Conservation (phyloP, 2,113 vertebrate species). For the Electrona antarctica region DNA sequence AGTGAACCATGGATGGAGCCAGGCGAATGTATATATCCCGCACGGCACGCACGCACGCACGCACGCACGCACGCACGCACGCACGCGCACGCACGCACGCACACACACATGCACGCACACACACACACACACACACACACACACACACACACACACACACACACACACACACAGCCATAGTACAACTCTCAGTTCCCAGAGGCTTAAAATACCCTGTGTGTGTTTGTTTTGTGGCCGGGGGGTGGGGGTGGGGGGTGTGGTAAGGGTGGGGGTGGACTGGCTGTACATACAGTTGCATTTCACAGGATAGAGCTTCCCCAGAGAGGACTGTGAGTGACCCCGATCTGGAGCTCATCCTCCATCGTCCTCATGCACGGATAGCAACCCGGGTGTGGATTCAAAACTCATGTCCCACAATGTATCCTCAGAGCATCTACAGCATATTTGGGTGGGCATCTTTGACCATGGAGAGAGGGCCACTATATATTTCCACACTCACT, state of each 20-base stretch:
- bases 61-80: slow-evolving; percentile 3
- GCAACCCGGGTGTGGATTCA: slow-evolving; percentile 42
- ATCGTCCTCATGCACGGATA: slow-evolving; percentile 43
- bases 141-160: slow-evolving; percentile 4
- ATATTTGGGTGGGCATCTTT: no score
- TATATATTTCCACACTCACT: no score
- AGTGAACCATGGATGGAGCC: no score
- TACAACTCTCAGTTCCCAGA: slow-evolving; percentile 10
- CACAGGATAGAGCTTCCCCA: not conserved
- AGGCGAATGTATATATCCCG: not conserved
- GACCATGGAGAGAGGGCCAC: no score
- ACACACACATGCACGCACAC: not conserved
- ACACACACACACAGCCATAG: slow-evolving; percentile 5
- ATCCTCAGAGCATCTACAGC: not conserved
- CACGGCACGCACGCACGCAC: not conserved
- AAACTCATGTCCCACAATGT: slow-evolving; percentile 42
- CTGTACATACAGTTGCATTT: not conserved
- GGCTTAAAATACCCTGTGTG: slow-evolving; percentile 6
- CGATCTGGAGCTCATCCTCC: not conserved
- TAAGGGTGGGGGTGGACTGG: no score
- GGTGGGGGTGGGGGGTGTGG: not conserved
- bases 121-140: not conserved
- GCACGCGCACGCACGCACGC: not conserved
- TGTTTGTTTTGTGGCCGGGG: slow-evolving; percentile 1
- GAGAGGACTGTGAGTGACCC: not conserved